These are phyloP conservation scores for Myoxocephalus aenaeus DNA, from an alignment of 2,797 vertebrate species.

Conservation along the genomic window DNA sequence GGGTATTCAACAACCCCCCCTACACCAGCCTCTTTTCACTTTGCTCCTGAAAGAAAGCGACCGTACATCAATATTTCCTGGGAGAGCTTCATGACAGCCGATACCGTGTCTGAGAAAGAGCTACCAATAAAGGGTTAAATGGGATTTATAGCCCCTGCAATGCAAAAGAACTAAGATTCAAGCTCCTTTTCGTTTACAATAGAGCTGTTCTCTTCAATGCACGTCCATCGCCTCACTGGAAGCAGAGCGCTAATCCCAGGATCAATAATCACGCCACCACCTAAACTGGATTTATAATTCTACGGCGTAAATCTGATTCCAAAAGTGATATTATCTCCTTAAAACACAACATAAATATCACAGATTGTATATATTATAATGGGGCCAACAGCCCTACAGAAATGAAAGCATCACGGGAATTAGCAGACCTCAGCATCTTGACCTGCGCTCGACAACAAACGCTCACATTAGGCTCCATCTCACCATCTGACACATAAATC, in stretches of 20 bases:
- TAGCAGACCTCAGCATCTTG: background rate
- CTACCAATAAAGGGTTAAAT: constrained; percentile 44
- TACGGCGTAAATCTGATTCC: constrained; percentile 30
- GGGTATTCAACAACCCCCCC: constrained; percentile 9
- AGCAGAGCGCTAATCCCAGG: constrained; percentile 33
- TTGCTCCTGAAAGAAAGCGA: background rate
- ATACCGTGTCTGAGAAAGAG: constrained; percentile 19
- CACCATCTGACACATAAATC: constrained; percentile 53
- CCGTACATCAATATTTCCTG: constrained; percentile 11
- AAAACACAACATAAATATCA: constrained; percentile 8
- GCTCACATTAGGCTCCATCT: constrained; percentile 17
- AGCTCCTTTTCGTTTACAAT: constrained; percentile 46
- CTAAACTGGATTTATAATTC: constrained; percentile 23
- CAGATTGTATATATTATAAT: background rate
- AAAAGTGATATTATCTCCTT: constrained; percentile 11
- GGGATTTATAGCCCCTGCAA: constrained; percentile 30
- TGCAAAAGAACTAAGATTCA: constrained; percentile 35
- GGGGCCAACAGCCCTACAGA: background rate
- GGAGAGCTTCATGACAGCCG: constrained; percentile 32
- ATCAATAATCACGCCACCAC: constrained; percentile 25
- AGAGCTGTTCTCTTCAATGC: constrained; percentile 37
- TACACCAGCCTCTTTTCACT: constrained; percentile 34
- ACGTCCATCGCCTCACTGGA: background rate
- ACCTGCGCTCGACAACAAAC: background rate
- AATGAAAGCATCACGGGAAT: background rate